A percentile compares a stretch with the other conserved stretches of the same genome.
Evolutionary conservation across 1,140 invertebrate genomes (phyloP).

Genomic region (Magallana angulata): DNA sequence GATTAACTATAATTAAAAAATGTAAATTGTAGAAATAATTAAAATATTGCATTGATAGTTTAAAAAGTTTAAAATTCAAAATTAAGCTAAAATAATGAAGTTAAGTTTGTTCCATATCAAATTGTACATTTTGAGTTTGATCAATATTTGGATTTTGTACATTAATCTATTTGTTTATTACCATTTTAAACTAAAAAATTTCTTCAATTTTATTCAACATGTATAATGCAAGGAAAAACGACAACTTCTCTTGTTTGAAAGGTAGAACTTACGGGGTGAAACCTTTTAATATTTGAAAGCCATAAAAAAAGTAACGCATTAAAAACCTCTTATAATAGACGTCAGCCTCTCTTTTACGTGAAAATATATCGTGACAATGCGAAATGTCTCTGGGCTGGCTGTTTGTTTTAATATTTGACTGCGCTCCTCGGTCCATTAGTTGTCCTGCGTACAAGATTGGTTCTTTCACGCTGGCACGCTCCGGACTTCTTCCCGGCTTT

Average conservation of each 20-base stretch:
- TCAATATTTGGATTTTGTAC: too few species aligned
- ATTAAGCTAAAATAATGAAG: too few species aligned
- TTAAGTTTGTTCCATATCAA: too few species aligned
- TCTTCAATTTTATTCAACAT: too few species aligned
- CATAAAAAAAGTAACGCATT: neutral
- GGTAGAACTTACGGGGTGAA: neutral
- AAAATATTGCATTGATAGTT: neutral
- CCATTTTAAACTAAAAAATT: too few species aligned
- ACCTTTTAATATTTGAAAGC: conserved; percentile 5
- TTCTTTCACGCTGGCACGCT: conserved; percentile 9
- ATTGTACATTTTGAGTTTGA: too few species aligned
- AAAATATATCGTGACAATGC: conserved; percentile 7
- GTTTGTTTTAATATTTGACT: conserved; percentile 30
- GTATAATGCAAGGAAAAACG: too few species aligned
- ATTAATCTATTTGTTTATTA: too few species aligned
- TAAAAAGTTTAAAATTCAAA: too few species aligned
- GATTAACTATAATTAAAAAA: neutral
- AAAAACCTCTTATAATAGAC: neutral
- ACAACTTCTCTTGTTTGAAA: too few species aligned
- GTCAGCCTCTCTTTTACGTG: neutral
- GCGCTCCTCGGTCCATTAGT: conserved; percentile 1
- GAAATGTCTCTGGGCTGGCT: neutral
- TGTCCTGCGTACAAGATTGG: neutral
- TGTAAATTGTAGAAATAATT: neutral
- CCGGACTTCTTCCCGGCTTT: neutral